Percentiles rank a stretch among this genome's conserved stretches.
These are phyloP conservation scores for Oryzias dopingdopingensis DNA, from an alignment of 2,797 vertebrate genomes.

Conservation along the genomic window DNA sequence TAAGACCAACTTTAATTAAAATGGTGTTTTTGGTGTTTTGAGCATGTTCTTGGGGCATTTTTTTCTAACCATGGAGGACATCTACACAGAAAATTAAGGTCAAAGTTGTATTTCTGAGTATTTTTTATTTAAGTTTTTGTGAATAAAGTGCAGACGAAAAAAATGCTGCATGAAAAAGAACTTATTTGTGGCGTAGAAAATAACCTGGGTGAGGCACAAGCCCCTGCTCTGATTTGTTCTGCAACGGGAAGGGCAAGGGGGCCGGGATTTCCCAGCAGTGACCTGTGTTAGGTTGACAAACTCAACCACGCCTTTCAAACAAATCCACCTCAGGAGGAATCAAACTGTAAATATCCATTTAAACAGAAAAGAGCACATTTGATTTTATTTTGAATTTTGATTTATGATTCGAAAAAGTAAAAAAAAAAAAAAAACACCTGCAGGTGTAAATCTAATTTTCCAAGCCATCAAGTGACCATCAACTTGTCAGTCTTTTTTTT, in stretches of 20 bases:
- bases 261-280: neutral
- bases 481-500: constrained; percentile 48
- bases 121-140: no score
- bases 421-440: constrained; percentile 74
- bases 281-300: constrained; percentile 21
- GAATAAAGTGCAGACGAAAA: no score
- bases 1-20: constrained; percentile 15
- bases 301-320: no score
- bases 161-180: no score
- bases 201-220: no score
- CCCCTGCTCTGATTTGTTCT: no score
- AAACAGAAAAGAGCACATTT: constrained; percentile 58
- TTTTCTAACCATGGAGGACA: no score
- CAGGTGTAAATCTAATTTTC: constrained; percentile 83
- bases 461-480: constrained; percentile 83
- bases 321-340: constrained; percentile 6
- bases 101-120: no score
- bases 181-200: no score
- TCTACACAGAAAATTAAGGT: no score
- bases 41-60: neutral
- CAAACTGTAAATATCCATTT: constrained; percentile 43
- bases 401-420: constrained; percentile 51
- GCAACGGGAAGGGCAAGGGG: no score
- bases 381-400: constrained; percentile 70
- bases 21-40: neutral